These are phyloP conservation scores for Hemibagrus wyckioides DNA, from an alignment of 2,113 vertebrate species.

Conservation along the genomic window DNA sequence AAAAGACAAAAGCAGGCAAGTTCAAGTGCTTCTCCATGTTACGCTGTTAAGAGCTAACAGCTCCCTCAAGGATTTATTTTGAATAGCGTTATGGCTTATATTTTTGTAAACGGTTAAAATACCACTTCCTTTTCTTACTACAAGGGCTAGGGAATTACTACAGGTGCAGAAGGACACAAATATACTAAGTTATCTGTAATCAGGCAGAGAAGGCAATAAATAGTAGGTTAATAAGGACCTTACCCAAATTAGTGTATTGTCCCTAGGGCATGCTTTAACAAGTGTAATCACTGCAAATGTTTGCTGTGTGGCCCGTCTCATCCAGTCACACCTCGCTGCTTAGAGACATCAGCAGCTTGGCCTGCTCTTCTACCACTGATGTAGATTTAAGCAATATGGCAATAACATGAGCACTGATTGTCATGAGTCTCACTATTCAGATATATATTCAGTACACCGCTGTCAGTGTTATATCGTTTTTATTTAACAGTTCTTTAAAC, in stretches of 20 bases:
- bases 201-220: constrained; percentile 33
- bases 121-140: constrained; percentile 5
- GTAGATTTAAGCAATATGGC: not conserved
- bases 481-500: not conserved
- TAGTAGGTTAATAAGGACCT: constrained; percentile 48
- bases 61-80: not conserved
- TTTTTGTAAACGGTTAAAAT: constrained; percentile 28
- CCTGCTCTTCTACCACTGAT: not conserved
- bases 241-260: constrained; percentile 40
- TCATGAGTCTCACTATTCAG: not conserved
- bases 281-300: constrained; percentile 42
- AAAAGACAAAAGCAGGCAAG: constrained; percentile 24
- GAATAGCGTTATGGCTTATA: not conserved
- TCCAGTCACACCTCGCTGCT: constrained; percentile 26
- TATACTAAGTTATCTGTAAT: constrained; percentile 23
- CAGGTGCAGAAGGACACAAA: not conserved
- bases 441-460: not conserved
- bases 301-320: constrained; percentile 15
- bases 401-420: not conserved
- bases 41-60: not conserved
- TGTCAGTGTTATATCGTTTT: not conserved
- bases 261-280: constrained; percentile 33
- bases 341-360: not conserved
- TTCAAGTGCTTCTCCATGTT: constrained; percentile 13
- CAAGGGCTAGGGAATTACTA: constrained; percentile 1